phyloP scores from a whole-genome alignment of 2,888 invertebrate species.

The Electrophaes corylata region DNA sequence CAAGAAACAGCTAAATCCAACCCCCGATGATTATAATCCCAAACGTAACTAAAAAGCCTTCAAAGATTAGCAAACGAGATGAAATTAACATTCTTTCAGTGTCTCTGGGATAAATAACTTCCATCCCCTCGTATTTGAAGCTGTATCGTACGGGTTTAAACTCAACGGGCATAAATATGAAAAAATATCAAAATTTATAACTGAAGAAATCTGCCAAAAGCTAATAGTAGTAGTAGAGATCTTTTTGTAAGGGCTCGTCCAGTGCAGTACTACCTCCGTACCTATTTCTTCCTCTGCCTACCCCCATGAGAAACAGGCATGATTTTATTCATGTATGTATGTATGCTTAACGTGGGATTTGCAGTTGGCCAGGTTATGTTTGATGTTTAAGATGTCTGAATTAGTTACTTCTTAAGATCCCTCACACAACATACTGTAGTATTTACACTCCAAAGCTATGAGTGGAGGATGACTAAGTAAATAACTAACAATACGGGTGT shows the following conservation, averaged over 20 bases:
- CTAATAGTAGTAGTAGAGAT: no score
- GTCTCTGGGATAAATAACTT: constrained; percentile 24
- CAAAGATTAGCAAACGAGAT: constrained; percentile 21
- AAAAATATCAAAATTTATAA: no score
- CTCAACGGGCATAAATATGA: no score
- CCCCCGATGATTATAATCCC: constrained; percentile 14
- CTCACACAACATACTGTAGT: neutral
- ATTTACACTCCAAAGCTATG: neutral
- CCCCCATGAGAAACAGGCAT: no score
- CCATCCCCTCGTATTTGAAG: neutral
- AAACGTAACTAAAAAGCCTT: constrained; percentile 14
- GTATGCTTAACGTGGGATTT: neutral
- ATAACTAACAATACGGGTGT: neutral
- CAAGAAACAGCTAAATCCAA: constrained; percentile 5
- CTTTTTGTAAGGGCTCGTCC: no score
- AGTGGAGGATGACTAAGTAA: neutral
- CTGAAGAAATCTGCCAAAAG: no score
- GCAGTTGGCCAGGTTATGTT: neutral
- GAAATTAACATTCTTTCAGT: constrained; percentile 30
- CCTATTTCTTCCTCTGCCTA: no score
- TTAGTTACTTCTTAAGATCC: no score
- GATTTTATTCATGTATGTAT: no score
- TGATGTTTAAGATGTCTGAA: no score
- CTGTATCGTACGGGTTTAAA: no score
- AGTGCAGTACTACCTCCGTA: no score